Conservation (phyloP, 2,888 invertebrate species). For the Aradus depressus region DNA sequence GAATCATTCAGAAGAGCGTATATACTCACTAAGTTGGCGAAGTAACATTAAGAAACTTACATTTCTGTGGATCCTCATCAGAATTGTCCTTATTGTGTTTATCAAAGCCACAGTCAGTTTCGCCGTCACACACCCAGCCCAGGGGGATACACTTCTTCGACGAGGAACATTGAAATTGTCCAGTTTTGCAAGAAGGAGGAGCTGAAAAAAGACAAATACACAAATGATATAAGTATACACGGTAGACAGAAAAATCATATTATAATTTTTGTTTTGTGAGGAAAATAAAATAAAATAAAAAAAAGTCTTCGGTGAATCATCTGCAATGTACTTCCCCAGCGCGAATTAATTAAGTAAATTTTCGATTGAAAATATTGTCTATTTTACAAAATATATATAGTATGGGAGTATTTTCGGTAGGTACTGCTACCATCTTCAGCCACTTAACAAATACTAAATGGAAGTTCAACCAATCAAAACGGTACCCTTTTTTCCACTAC, state of each 20-base stretch:
- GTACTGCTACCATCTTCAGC: too few relatives aligned
- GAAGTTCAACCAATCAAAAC: too few relatives aligned
- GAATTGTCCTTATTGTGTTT: conserved; percentile 45
- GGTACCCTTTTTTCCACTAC: too few relatives aligned
- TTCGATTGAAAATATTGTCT: not conserved
- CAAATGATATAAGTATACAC: conserved; percentile 7
- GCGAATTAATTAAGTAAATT: too few relatives aligned
- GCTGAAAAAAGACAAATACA: conserved; percentile 37
- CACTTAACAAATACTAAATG: too few relatives aligned
- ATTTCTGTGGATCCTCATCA: conserved; percentile 56
- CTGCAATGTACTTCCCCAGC: too few relatives aligned
- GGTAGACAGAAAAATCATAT: not conserved
- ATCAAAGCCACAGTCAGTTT: conserved; percentile 58
- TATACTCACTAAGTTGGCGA: not conserved
- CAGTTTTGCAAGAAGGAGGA: conserved; percentile 48
- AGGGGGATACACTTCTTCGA: conserved; percentile 61
- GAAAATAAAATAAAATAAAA: not conserved
- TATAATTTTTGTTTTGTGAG: not conserved
- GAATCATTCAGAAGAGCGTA: not conserved
- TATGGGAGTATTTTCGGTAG: too few relatives aligned
- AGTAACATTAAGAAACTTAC: conserved; percentile 41
- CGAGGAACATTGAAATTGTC: conserved; percentile 61
- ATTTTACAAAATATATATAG: too few relatives aligned
- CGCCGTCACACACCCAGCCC: conserved; percentile 68
- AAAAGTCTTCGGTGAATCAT: too few relatives aligned